These are phyloP conservation scores for Poeciliopsis paucimaculata DNA, from an alignment of 2,797 vertebrate genomes.

Conservation along the genomic window DNA sequence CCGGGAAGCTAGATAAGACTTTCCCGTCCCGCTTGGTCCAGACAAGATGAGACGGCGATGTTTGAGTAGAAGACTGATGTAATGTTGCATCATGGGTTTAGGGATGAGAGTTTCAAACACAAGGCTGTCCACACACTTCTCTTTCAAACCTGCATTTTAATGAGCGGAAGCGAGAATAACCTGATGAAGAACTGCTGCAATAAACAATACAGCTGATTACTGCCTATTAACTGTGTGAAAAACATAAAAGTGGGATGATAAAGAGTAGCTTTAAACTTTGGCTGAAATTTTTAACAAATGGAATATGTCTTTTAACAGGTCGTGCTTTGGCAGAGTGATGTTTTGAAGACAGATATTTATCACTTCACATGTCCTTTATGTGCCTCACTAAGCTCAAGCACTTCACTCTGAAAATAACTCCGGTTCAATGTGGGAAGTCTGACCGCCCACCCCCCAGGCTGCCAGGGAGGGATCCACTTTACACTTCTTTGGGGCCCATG, in stretches of 20 bases:
- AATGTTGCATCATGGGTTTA: slow-evolving; percentile 99
- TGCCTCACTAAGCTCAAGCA: slow-evolving; percentile 57
- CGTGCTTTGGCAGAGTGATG: slow-evolving; percentile 12
- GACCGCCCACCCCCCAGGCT: slow-evolving; percentile 29
- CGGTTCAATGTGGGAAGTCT: slow-evolving; percentile 42
- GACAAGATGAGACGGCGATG: slow-evolving; percentile 94
- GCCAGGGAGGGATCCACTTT: slow-evolving; percentile 43
- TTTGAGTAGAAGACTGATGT: slow-evolving; percentile 95
- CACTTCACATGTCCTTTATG: slow-evolving; percentile 55
- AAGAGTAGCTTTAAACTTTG: slow-evolving; percentile 14
- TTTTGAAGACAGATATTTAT: slow-evolving; percentile 41
- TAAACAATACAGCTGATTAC: slow-evolving; percentile 19
- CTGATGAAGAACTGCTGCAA: slow-evolving; percentile 4
- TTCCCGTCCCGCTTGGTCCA: slow-evolving; percentile 95
- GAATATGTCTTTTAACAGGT: slow-evolving; percentile 5
- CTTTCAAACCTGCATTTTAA: slow-evolving; percentile 88
- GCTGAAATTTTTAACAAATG: slow-evolving; percentile 9
- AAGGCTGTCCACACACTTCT: slow-evolving; percentile 96
- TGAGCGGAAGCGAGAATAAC: slow-evolving; percentile 19
- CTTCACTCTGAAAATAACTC: slow-evolving; percentile 76
- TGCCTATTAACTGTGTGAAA: background rate
- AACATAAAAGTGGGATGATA: slow-evolving; percentile 2
- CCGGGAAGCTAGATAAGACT: slow-evolving; percentile 93
- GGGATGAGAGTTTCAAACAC: slow-evolving; percentile 97
- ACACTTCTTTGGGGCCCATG: slow-evolving; percentile 57